Evolutionary conservation across 2,888 invertebrate genomes (phyloP).

Genomic region (Sinodicranocentrus sp.): DNA sequence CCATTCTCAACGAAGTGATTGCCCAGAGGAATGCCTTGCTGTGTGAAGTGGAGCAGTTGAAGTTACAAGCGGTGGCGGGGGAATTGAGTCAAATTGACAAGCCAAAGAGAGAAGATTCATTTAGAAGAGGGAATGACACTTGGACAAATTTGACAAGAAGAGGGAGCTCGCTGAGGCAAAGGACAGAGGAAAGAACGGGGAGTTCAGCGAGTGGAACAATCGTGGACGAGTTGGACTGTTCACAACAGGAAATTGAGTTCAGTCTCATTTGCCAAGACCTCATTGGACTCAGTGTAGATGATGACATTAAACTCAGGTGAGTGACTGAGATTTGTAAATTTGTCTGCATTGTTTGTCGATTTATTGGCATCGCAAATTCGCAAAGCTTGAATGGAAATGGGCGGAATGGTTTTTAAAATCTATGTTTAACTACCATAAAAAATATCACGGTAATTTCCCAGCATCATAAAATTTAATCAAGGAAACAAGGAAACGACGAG

Average conservation of each 20-base stretch:
- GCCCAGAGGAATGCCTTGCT: slow-evolving; percentile 72
- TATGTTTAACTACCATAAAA: too few species aligned
- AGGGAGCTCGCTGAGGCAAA: too few species aligned
- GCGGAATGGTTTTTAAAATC: too few species aligned
- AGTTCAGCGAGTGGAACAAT: slow-evolving; percentile 28
- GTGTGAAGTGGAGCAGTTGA: slow-evolving; percentile 75
- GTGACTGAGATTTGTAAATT: too few species aligned
- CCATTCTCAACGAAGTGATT: slow-evolving; percentile 64
- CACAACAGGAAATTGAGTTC: slow-evolving; percentile 66
- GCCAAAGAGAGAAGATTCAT: neutral
- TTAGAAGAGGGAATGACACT: neutral
- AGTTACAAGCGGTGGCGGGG: slow-evolving; percentile 73
- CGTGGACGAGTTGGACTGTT: slow-evolving; percentile 52
- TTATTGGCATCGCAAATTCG: too few species aligned
- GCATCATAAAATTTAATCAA: too few species aligned
- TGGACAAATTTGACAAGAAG: neutral
- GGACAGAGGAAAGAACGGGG: neutral
- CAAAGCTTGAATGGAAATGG: too few species aligned
- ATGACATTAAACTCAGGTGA: slow-evolving; percentile 73
- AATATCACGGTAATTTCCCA: too few species aligned
- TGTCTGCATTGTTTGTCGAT: too few species aligned
- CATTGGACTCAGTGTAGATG: slow-evolving; percentile 72
- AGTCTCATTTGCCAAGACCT: slow-evolving; percentile 64
- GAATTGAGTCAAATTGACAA: slow-evolving; percentile 71
- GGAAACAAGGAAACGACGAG: too few species aligned